Conservation (phyloP, 2,888 invertebrate genomes). For the Seira sanloemensis region DNA sequence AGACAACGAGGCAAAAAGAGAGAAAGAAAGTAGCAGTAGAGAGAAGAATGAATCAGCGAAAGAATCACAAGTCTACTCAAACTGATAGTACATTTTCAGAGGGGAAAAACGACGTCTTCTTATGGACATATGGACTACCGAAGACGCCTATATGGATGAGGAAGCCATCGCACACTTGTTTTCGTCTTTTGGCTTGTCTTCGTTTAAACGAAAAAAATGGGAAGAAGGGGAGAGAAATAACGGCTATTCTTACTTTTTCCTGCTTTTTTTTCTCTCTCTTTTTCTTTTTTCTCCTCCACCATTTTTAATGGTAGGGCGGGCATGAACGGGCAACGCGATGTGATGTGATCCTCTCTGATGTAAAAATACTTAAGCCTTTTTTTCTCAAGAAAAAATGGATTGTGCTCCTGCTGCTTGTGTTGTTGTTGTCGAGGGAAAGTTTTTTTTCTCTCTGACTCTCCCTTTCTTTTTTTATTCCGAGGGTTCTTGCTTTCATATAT, state of each 20-base stretch:
- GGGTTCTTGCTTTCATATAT: too few species aligned
- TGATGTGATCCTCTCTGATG: background rate
- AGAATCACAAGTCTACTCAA: background rate
- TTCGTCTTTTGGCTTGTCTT: background rate
- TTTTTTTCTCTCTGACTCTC: slow-evolving; percentile 12
- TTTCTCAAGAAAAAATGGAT: slow-evolving; percentile 20
- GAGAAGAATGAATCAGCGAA: background rate
- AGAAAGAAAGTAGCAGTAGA: too few species aligned
- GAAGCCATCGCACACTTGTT: background rate
- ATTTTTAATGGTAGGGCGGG: background rate
- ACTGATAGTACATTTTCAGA: background rate
- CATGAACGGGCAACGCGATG: background rate
- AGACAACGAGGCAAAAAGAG: background rate
- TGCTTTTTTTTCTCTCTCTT: slow-evolving; percentile 4
- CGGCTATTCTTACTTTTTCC: slow-evolving; percentile 23
- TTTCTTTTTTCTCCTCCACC: background rate
- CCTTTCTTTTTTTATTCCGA: background rate
- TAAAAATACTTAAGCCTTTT: slow-evolving; percentile 22
- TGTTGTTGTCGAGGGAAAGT: slow-evolving; percentile 21
- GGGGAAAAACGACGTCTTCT: background rate
- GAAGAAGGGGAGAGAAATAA: slow-evolving; percentile 11
- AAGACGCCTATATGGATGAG: background rate
- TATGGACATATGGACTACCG: slow-evolving; percentile 7
- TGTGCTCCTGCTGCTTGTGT: slow-evolving; percentile 15
- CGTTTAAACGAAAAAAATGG: background rate